A percentile compares a stretch with the other conserved stretches of the same genome.
Conservation (phyloP, 2,113 vertebrate genomes). For the Macrotis lagotis region DNA sequence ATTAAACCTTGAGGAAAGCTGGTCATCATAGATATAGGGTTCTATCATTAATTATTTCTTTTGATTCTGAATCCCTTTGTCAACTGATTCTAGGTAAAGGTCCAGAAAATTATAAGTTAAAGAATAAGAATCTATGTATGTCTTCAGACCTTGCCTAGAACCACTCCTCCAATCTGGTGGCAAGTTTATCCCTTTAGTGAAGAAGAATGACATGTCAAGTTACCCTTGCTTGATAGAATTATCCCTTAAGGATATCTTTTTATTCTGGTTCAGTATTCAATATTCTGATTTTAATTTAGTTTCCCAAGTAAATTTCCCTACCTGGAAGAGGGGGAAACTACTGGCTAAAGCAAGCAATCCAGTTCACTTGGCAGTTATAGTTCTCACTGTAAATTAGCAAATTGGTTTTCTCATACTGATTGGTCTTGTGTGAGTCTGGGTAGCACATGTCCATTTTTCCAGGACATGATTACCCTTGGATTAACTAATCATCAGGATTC, state of each 20-base stretch:
- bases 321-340: not conserved
- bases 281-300: conserved; percentile 1
- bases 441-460: not conserved
- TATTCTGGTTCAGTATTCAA: not conserved
- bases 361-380: not conserved
- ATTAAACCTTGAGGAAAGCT: not conserved
- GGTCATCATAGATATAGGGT: not conserved
- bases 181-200: not conserved
- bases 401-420: not conserved
- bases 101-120: not conserved
- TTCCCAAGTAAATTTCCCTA: not conserved
- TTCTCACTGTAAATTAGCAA: not conserved
- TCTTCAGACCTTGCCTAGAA: not conserved
- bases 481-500: not conserved
- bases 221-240: not conserved
- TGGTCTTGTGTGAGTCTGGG: not conserved
- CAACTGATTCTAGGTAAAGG: not conserved
- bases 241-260: not conserved
- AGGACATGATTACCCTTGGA: not conserved
- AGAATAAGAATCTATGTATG: not conserved
- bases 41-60: not conserved
- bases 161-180: not conserved
- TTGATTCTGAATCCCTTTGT: not conserved
- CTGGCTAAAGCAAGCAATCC: not conserved
- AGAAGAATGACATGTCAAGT: not conserved